Conservation (phyloP, 2,113 vertebrate genomes). For the Rattus norvegicus region GRCr8 NC_086023.1:164913001-164913500, state of each 20-base stretch:
- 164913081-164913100: not conserved
- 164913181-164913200: not conserved
- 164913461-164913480: constrained; percentile 4
- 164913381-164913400: not conserved
- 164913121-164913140: not conserved
- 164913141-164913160: not conserved
- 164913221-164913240: not conserved
- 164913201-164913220: not conserved
- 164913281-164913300: not conserved
- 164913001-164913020: not conserved
- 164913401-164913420: not conserved
- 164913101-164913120: not conserved
- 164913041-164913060: too few species aligned
- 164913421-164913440: not conserved
- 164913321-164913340: not conserved
- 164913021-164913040: not conserved
- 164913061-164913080: not conserved
- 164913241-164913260: not conserved
- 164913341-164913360: not conserved
- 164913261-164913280: not conserved
- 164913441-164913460: not conserved
- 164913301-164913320: not conserved
- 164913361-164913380: not conserved
- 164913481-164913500: constrained; percentile 27
- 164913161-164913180: not conserved